Evolutionary conservation across 2,888 invertebrate species (phyloP), one percentile per base, ranked within the genome.

Genomic region (Adelphocoris suturalis): DNA sequence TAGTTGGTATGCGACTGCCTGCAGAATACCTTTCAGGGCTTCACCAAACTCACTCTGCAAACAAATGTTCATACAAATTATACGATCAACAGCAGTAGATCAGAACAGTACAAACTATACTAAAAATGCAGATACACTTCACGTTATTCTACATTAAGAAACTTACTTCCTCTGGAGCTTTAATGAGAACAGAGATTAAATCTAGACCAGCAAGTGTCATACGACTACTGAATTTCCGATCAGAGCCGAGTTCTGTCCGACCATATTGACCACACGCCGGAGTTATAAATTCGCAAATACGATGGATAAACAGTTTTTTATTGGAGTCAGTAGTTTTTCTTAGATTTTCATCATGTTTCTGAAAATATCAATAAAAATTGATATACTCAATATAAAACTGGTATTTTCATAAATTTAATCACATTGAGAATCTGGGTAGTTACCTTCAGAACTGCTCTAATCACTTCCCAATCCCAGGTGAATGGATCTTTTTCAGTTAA

Each of bases 401-500:
- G 37, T 14, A n/a, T 16, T 46, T n/a, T 78, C 7, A 47, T 3
- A 11, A 2, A 37, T 14, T 9, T 14, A 19, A 0, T 23, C 68
- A 19, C 0, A 57, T 0, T 82, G 23, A n/a, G 13, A 47, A 19
- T 1, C 16, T 76, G 78, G 0, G 37, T 9, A 13, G 7, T 0
- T 84, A 92, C 97, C 95, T 96, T 96, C 47, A 98, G 94, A 92
- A 98, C 95, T 75, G 97, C 96, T 91, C 96, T 95, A 91, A 99
- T 96, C n/a, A 97, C 95, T 92, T 97, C 96, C 98, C 98, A 99
- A 93, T 98, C 97, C 99, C 99, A 99, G 0, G 96, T 95, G 90
- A 95, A 95, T 5, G 96, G 96, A 92, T 98, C 98, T 92, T 97
- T 96, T 90, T 96, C 95, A 89, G 95, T 94, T 92, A 98, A 94